These are phyloP conservation scores for Hemicrepidius hirtus DNA, from an alignment of 2,888 invertebrate genomes.

Conservation along the genomic window DNA sequence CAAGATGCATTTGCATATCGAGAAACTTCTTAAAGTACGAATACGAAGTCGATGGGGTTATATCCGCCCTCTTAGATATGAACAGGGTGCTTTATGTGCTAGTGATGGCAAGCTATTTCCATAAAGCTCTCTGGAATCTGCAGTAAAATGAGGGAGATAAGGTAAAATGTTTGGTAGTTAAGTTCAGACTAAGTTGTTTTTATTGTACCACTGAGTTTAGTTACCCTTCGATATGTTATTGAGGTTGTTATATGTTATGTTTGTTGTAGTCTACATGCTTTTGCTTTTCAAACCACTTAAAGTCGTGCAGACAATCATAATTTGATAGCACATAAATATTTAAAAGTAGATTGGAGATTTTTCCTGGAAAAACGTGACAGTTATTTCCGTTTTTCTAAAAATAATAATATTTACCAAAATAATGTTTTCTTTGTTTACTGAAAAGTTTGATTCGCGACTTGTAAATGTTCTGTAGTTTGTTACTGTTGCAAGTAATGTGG, in stretches of 20 bases:
- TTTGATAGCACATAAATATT: not conserved
- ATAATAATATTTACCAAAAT: no score
- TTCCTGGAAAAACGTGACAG: not conserved
- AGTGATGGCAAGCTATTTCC: conserved; percentile 56
- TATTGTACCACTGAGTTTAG: conserved; percentile 7
- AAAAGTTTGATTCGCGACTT: not conserved
- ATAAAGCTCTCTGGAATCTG: not conserved
- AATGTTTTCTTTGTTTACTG: no score
- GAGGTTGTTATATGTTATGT: not conserved
- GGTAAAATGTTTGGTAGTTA: conserved; percentile 25
- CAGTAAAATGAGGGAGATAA: conserved; percentile 17
- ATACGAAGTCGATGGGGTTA: conserved; percentile 33
- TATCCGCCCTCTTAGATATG: conserved; percentile 61
- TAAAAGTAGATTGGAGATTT: not conserved
- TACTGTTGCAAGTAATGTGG: not conserved
- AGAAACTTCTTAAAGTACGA: conserved; percentile 3
- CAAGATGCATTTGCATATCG: conserved; percentile 11
- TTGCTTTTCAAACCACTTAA: conserved; percentile 27
- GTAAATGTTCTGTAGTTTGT: not conserved
- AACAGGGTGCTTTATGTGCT: conserved; percentile 63
- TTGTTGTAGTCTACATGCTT: conserved; percentile 4
- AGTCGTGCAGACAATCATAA: not conserved
- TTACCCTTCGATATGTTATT: not conserved
- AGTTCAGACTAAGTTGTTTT: not conserved
- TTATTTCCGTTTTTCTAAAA: no score